Evolutionary conservation across 2,888 invertebrate species (phyloP), one percentile per base, ranked within the genome.

Genomic region (Pogonocherus hispidulus): DNA sequence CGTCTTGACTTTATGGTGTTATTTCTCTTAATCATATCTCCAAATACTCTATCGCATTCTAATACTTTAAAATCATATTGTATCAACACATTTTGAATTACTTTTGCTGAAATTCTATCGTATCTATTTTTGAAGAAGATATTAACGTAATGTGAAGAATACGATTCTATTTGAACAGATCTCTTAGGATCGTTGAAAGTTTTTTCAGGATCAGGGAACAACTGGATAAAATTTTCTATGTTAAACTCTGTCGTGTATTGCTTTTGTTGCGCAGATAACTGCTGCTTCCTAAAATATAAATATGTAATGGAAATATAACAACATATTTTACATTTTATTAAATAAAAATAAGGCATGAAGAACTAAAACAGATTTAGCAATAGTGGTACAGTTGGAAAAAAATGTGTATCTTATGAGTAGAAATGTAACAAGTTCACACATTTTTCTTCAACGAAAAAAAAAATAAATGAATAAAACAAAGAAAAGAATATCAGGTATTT

Each of bases 171-270:
- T 1, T 46, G 1, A n/a, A 54, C 19, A 0, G 11, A 72, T 46
- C 80, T 66, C 6, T 74, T 68, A 0, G 74, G 69, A 70, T 79
- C 75, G 3, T 62, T 63, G 49, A 81, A 81, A 4, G 76, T 71
- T 32, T 70, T 41, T 41, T 82, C 76, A 1, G 88, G 88, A 76
- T 87, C 82, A 1, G 87, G 87, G 74, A 87, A 86, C 5, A 86
- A 71, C 59, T 85, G 79, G 0, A 88, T 68, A 77, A 87, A 88
- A 14, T 85, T 78, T 67, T 84, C 78, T 0, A 87, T 78, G 37
- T 82, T 76, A 60, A 88, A 88, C 3, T 86, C 82, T 0, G 79
- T 80, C 0, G 85, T 86, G 66, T 87, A 87, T 27, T 86, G 84
- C 60, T 81, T 82, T 44, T 83, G 83, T 70, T 87, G 85, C 2